These are phyloP conservation scores for Parasteatoda tepidariorum DNA, from an alignment of 1,140 invertebrate species.

Conservation along the genomic window DNA sequence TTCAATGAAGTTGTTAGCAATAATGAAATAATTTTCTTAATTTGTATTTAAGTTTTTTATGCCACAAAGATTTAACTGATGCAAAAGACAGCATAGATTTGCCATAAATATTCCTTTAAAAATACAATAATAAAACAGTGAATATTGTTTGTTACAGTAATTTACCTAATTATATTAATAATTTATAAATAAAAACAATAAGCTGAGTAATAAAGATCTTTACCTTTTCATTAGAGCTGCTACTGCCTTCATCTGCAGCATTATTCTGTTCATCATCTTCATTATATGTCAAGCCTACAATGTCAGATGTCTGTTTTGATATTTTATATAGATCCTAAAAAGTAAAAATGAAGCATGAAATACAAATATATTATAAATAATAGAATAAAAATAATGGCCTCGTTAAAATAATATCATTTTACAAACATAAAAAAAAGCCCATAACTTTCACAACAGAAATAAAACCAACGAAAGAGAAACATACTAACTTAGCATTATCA, in stretches of 20 bases:
- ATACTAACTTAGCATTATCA: not conserved
- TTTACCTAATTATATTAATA: too few species aligned
- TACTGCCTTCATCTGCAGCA: not conserved
- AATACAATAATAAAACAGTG: too few species aligned
- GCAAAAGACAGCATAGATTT: too few species aligned
- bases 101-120: too few species aligned
- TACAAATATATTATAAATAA: not conserved
- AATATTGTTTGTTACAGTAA: too few species aligned
- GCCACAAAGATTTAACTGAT: too few species aligned
- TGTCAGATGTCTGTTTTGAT: slow-evolving; percentile 55
- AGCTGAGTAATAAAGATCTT: too few species aligned
- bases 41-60: too few species aligned
- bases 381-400: not conserved
- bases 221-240: too few species aligned
- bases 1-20: too few species aligned
- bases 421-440: not conserved
- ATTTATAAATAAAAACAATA: too few species aligned
- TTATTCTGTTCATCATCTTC: slow-evolving; percentile 1
- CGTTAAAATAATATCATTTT: not conserved
- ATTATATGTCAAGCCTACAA: slow-evolving; percentile 12
- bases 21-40: too few species aligned
- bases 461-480: not conserved
- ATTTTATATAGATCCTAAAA: slow-evolving; percentile 40
- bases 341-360: not conserved
- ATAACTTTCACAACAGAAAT: not conserved